Evolutionary conservation across 2,113 vertebrate genomes (phyloP), one percentile per base, ranked within the genome.

Genomic region (Pao palembangensis): DNA sequence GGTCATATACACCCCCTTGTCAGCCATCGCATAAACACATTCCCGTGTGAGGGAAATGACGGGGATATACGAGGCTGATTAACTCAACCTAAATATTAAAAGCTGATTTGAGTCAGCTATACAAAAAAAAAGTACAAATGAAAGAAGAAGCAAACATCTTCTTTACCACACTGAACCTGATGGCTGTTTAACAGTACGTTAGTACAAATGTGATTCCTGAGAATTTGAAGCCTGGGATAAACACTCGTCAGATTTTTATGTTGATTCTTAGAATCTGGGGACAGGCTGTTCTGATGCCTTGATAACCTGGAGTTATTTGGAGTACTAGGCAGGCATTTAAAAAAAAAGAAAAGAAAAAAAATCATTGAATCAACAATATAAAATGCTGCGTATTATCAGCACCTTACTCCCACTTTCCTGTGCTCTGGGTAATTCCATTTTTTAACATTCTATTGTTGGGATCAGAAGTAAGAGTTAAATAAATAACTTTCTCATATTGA

Each of bases 1-100:
- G 84, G 72, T 87, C 82, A 84, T 73, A 81, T 85, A 72, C 79
- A 76, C 79, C 79, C 77, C 58, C 75, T 81, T 34, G 49, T 79
- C 48, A 59, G 59, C 74, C 68, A 75, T 79, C 60, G 65, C 70
- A 77, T 46, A 64, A 51, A 43, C 50, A 72, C 53, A 61, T 46
- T 57, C 84, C 66, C 31, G 58, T 87, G 84, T 78, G 60, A 70
- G 62, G 73, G 70, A 17, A n/a, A 67, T 8, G 64, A 82, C 67
- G 76, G 20, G 59, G 52, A 71, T n/a, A n/a, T n/a, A n/a, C 15
- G 44, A 8, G 15, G 44, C 44, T 47, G 15, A 47, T 53, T 62
- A 63, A 51, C 54, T 73, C 28, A 64, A 62, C 31, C 64, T 54
- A 43, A 66, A 58, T 60, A 51, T 53, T 58, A 46, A 55, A 64